Evolutionary conservation across 2,113 vertebrate species (phyloP).

Genomic region (Mystacornis crossleyi): DNA sequence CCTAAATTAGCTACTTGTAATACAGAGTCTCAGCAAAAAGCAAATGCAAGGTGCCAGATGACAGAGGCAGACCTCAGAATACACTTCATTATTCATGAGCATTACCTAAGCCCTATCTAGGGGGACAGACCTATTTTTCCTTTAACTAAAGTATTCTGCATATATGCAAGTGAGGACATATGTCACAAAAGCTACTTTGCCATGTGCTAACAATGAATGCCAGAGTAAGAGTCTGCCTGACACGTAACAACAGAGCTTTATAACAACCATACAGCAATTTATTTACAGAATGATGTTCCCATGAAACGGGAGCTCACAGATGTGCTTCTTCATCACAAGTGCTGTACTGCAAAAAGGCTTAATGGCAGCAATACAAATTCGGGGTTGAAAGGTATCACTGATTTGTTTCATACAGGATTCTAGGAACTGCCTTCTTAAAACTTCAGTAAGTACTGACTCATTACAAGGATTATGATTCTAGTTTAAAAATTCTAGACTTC

Average conservation of each 20-base stretch:
- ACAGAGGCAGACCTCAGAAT: not conserved
- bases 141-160: not conserved
- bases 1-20: not conserved
- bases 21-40: not conserved
- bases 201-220: not conserved
- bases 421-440: not conserved
- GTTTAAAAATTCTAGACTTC: not conserved
- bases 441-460: not conserved
- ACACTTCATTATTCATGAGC: not conserved
- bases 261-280: not conserved
- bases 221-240: not conserved
- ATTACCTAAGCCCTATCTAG: not conserved
- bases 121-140: not conserved
- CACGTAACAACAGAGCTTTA: not conserved
- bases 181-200: not conserved
- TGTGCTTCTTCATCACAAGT: not conserved
- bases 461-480: not conserved
- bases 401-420: not conserved
- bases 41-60: not conserved
- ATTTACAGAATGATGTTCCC: not conserved
- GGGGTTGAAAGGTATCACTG: not conserved
- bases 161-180: not conserved
- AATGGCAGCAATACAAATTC: not conserved
- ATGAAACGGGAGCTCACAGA: not conserved
- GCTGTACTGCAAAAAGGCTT: not conserved